Base-by-base conservation (phyloP, 2,797 vertebrate species). In the Thalassophryne amazonica region DNA sequence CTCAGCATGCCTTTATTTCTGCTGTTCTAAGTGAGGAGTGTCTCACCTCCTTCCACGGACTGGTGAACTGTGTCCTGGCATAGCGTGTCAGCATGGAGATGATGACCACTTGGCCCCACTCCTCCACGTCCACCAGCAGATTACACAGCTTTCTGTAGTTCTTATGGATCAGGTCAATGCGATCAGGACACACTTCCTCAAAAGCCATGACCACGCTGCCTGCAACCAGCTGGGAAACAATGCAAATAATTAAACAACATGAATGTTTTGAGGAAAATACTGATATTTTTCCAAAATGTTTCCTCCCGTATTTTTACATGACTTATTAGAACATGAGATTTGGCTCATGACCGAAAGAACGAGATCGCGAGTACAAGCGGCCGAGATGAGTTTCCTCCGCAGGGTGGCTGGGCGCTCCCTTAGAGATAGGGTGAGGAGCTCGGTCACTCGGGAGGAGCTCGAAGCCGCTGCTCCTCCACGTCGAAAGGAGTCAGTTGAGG, bases 51-150 rank as follows among this genome's bases (percentile, higher is more conserved):
- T 75, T 92, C 94, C 95, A 98, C 2, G 97, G 97, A 45, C 92
- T 98, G 57, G 90, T 73, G 72, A 99, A 99, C 88, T 99, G 96
- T 0, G 94, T 98, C 32, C 96, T 90, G 40, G 97, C 95, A 2
- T 99, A 98, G 42, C 96, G 93, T 3, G 96, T 99, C 55, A 99
- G 86, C 97, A 99, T 98, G 86, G 92, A 94, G 79, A 99, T 95
- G 80, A 99, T 98, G 60, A 98, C 94, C 79, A 99, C 93, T 80
- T 99, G 97, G 6, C 97, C 97, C 97, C 97, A 99, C 80, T 99
- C 97, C 81, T 99, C 97, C 51, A 99, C 96, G 0, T 99, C 97
- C 70, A 98, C 92, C 75, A 99, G 75, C 66, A 99, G 90, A 85
- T 97, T 97, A 33, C 96, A 98, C 15, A 99, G 90, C 73, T 99